phyloP scores from a whole-genome alignment of 35 echinoderm and acorn worm genomes.

The Ophiothrix spiculata region DNA sequence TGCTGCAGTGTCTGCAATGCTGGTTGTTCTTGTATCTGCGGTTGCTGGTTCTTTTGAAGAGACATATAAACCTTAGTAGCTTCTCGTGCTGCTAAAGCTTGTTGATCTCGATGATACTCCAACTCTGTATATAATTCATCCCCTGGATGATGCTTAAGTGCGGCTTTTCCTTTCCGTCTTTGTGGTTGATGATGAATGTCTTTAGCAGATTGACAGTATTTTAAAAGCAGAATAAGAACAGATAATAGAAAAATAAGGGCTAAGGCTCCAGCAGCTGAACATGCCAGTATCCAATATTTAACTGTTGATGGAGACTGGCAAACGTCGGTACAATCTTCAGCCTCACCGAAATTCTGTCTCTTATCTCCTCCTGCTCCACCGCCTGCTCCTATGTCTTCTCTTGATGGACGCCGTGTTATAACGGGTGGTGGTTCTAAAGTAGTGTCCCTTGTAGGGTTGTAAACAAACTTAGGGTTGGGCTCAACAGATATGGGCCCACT shows the following conservation, averaged over 20 bases:
- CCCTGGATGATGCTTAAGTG: background rate
- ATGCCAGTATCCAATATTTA: background rate
- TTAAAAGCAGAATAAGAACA: background rate
- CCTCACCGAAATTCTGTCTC: background rate
- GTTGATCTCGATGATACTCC: background rate
- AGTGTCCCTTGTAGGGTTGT: background rate
- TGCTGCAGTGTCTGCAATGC: background rate
- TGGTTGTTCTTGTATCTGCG: background rate
- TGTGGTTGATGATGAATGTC: background rate
- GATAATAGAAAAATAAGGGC: constrained; percentile 13
- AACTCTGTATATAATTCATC: background rate
- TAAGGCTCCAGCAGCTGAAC: constrained; percentile 3
- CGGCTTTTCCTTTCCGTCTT: background rate
- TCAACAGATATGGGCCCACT: background rate
- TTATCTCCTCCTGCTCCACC: background rate
- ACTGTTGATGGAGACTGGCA: background rate
- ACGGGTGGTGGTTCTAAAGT: background rate
- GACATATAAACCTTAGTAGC: background rate
- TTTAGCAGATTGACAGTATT: background rate
- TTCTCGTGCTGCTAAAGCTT: background rate
- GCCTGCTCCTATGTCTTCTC: background rate
- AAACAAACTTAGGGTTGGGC: background rate
- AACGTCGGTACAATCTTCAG: background rate
- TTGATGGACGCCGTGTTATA: background rate
- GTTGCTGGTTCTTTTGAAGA: background rate